Base-by-base conservation (phyloP, 1,140 invertebrate species). In the Drosophila pruinosa region DNA sequence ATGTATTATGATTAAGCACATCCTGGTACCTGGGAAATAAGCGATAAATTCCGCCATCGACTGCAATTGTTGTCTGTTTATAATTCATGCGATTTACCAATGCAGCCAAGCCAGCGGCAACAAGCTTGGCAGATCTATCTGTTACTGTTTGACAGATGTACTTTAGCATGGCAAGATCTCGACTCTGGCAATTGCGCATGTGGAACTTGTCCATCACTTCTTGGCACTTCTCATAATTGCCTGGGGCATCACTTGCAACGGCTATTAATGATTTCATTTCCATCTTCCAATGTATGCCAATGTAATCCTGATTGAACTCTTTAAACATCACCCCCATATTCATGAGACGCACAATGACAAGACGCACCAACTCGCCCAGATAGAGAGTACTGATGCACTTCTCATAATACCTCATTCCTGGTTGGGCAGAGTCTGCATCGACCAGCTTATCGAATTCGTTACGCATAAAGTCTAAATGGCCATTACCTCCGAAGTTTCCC, bases 11-110 rank as follows among this genome's bases (percentile, higher is more conserved):
- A 8, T 78, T 86, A 0, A 85, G 43, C 0, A 41, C 10, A 0
- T 21, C 0, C n/a, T 72, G 53, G 14, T 67, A 86, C 5, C 34
- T 10, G 1, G 98, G 98, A 92, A 99, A 98, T 92, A 97, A 99
- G 78, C 98, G 94, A 92, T 99, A 99, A 0, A 99, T 96, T 21
- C 98, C 99, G n/a, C 99, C 99, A 91, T 99, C 99, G 58, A 99
- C 97, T 45, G 97, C 98, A 10, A 99, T 96, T 0, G 98, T 98
- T 4, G 98, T 95, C 54, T 95, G 94, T 1, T 96, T 93, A 77
- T 97, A 94, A 22, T 94, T 93, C 94, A 99, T 99, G 92, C 96
- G 96, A 90, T 96, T 95, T 36, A 97, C 93, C 7, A 97, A 92
- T 3, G 94, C 93, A 0, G 96, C 94, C 22, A 96, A 94, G 64